Evolutionary conservation across 1,140 invertebrate genomes (phyloP), one percentile per base, ranked within the genome.

Genomic region (Cherax destructor): DNA sequence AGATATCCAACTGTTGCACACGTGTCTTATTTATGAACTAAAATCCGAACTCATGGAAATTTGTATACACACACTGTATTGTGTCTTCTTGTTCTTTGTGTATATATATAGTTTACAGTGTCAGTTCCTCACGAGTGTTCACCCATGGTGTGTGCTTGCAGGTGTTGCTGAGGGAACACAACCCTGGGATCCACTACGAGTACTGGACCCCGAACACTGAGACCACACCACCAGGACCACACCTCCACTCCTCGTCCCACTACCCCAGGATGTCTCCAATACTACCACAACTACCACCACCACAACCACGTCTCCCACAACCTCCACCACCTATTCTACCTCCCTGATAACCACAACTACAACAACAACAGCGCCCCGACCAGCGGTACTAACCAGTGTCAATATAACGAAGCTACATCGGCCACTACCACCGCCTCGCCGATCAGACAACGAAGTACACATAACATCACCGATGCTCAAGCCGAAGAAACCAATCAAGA

Each of bases 131-230:
- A 41, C 30, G 30, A 41, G 30, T 41, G 30, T 41, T 41, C 30
- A 41, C 30, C 30, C 30, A 41, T 41, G 30, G 30, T 41, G 30
- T 41, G 30, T 41, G 30, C 30, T 41, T 9, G 16, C 77, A 91
- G 88, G 84, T 81, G 47, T 30, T 86, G 30, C 78, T 81, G 18
- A 10, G 90, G 11, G 83, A 86, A 18, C 78, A 77, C 84, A 87
- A 86, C 61, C 85, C 84, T 9, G 78, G 79, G 18, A 74, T 87
- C 50, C 69, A 83, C 69, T 89, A 89, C 21, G 87, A 89, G 79
- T 89, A 89, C 87, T 89, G 87, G 87, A 89, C 87, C n/a, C 80
- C 87, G 6, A 89, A 89, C 80, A 49, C 80, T 11, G 10, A 13
- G 24, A 16, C 21, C 11, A 30, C 50, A n/a, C 52, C 6, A 13